Percentiles rank a stretch among this genome's conserved stretches.
Conservation (phyloP, 1,140 invertebrate genomes). For the Papilio polytes region DNA sequence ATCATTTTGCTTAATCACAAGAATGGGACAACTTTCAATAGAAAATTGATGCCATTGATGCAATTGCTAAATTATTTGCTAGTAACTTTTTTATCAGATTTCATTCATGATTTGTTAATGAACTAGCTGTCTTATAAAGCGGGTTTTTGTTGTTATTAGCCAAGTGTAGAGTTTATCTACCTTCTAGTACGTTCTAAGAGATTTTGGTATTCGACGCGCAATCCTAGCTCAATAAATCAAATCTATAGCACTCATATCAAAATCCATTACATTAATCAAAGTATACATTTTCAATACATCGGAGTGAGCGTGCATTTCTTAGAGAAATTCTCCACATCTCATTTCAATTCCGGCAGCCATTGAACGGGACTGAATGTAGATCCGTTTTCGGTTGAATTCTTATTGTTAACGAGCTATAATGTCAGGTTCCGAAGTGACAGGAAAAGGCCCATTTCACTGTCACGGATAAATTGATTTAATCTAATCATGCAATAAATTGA, state of each 20-base stretch:
- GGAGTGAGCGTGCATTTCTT: conserved; percentile 24
- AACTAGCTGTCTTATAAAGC: neutral
- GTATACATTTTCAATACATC: conserved; percentile 13
- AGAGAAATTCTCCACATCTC: conserved; percentile 27
- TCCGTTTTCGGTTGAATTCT: conserved; percentile 62
- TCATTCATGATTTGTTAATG: neutral
- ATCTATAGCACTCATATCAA: neutral
- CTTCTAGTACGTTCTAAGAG: too few relatives aligned
- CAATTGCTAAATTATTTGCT: neutral
- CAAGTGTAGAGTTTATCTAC: neutral
- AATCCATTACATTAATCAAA: conserved; percentile 29
- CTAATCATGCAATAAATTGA: conserved; percentile 75
- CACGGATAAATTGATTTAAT: conserved; percentile 75
- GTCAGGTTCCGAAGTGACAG: conserved; percentile 65
- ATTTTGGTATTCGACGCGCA: neutral
- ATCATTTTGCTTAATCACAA: conserved; percentile 1
- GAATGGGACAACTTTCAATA: neutral
- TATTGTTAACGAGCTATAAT: conserved; percentile 65
- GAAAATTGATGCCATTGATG: neutral
- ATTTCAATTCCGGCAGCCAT: conserved; percentile 42
- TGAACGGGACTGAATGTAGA: conserved; percentile 44
- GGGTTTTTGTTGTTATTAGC: neutral
- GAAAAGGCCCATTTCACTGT: conserved; percentile 73
- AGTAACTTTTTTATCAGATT: neutral
- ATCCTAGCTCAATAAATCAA: neutral